Evolutionary conservation across 2,888 invertebrate genomes (phyloP), one percentile per base, ranked within the genome.

Genomic region (Miltochrista miniata): DNA sequence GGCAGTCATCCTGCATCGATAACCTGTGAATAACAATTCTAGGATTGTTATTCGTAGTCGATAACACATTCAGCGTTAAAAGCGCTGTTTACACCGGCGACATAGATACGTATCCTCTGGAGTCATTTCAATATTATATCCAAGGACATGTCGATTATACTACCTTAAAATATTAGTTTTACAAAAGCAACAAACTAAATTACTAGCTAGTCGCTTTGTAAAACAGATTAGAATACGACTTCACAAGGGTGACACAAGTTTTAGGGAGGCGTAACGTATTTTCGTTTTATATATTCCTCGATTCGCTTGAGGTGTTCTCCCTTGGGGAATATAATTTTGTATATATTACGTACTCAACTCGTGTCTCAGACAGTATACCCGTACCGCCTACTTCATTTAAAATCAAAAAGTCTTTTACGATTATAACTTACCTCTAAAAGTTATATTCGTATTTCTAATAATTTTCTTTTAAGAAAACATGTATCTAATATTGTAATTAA

Each of bases 231-330:
- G 18, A 24, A 24, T 24, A 24, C 18, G 18, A 24, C 18, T 24
- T 24, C 18, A 24, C 18, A 5, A 24, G 5, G 5, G 18, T 54
- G 73, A 72, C 72, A 66, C 72, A 65, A 72, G 79, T 81, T 77
- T 83, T 79, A 81, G 81, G 80, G 70, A 75, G 76, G 78, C 77
- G 79, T 80, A 82, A 83, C 76, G 82, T 87, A 83, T 87, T 85
- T 83, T 84, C 82, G 76, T 86, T 87, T 87, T 85, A 83, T 83
- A 81, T 87, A 85, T 85, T 80, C 79, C 77, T 77, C 61, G 71
- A 76, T 77, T 70, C 75, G 74, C 79, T 72, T 63, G 76, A 66
- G 79, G 81, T 76, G 75, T 68, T 65, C 76, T 81, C 83, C 81
- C 83, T 69, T 64, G 81, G 79, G 83, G 67, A 74, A 81, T 82